Evolutionary conservation across 1,140 invertebrate genomes (phyloP).

Genomic region (Heterodera carotae): DNA sequence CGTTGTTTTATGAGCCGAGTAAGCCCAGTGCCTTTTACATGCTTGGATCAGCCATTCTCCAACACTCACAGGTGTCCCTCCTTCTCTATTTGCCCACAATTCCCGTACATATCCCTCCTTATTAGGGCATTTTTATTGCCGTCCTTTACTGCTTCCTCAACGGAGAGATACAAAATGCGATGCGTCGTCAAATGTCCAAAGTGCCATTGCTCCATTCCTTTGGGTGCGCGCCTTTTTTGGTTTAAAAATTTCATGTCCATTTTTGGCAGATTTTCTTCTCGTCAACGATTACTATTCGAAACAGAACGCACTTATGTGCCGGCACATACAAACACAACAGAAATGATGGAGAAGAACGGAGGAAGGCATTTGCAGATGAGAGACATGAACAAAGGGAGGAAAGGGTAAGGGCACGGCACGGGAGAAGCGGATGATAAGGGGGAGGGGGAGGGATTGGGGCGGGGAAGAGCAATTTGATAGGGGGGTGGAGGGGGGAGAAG

Average conservation of each 20-base stretch:
- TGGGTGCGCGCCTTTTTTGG: constrained; percentile 21
- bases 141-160: constrained; percentile 69
- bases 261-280: constrained; percentile 26
- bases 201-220: constrained; percentile 58
- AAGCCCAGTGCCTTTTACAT: constrained; percentile 66
- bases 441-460: neutral
- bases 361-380: constrained; percentile 20
- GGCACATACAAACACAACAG: constrained; percentile 1
- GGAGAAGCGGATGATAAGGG: neutral
- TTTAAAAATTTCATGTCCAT: neutral
- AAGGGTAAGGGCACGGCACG: neutral
- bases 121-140: constrained; percentile 68
- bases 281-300: constrained; percentile 50
- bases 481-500: too few relatives aligned
- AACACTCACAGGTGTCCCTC: constrained; percentile 67
- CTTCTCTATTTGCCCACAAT: neutral
- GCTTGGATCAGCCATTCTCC: constrained; percentile 68
- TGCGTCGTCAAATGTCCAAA: constrained; percentile 57
- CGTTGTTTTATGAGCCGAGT: constrained; percentile 67
- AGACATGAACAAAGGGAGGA: constrained; percentile 24
- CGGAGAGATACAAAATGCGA: constrained; percentile 67
- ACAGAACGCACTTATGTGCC: constrained; percentile 63
- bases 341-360: neutral
- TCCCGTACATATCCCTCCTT: constrained; percentile 54
- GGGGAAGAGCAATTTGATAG: neutral